Evolutionary conservation across 2,113 vertebrate species (phyloP).

Genomic region (Aptenodytes patagonicus): DNA sequence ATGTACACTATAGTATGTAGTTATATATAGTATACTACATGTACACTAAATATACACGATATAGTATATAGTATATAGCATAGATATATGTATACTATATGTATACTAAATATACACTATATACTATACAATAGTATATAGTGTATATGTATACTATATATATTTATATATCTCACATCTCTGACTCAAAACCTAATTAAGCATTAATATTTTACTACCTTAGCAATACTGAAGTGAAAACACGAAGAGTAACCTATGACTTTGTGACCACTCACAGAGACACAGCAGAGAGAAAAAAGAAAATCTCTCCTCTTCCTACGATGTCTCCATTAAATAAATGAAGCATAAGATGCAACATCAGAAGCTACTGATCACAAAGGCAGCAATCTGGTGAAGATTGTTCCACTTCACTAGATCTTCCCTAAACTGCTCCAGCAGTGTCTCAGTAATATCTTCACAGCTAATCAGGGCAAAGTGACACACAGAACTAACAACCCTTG

Average conservation of each 20-base stretch:
- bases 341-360: background rate
- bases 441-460: background rate
- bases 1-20: background rate
- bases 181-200: background rate
- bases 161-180: background rate
- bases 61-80: background rate
- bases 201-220: background rate
- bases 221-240: background rate
- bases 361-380: background rate
- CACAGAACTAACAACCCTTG: background rate
- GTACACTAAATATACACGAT: background rate
- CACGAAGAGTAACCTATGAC: background rate
- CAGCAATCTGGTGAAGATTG: background rate
- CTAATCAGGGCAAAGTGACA: background rate
- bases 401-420: background rate
- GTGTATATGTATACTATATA: background rate
- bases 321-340: background rate
- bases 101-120: background rate
- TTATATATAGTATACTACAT: background rate
- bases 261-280: background rate
- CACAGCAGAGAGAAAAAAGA: background rate
- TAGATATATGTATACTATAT: background rate
- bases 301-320: background rate
- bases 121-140: background rate
- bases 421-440: background rate